These are phyloP conservation scores for Saturnia pavonia DNA, from an alignment of 2,888 invertebrate species.

Conservation along the genomic window DNA sequence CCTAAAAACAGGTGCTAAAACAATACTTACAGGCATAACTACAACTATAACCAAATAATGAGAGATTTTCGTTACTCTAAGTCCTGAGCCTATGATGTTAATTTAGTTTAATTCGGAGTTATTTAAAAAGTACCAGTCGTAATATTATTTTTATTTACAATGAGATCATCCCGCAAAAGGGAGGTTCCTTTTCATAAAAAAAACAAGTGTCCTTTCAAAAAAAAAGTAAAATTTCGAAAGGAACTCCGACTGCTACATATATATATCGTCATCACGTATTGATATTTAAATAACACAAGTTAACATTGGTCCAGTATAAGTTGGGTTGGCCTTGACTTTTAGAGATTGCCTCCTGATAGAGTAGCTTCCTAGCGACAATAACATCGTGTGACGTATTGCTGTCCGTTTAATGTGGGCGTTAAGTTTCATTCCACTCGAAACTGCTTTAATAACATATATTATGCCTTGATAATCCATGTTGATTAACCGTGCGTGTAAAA, in stretches of 20 bases:
- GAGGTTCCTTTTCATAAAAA: too few relatives aligned
- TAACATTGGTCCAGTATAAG: constrained; percentile 77
- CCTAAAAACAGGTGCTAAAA: neutral
- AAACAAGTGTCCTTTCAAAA: constrained; percentile 53
- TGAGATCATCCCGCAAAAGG: too few relatives aligned
- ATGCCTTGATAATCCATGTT: neutral
- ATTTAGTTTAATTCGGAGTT: neutral
- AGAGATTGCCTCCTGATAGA: constrained; percentile 56
- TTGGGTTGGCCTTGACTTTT: constrained; percentile 74
- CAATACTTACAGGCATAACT: neutral
- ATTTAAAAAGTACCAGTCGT: neutral
- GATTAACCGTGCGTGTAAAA: neutral
- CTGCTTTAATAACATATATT: neutral
- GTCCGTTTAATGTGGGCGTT: constrained; percentile 11
- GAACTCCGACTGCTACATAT: constrained; percentile 48
- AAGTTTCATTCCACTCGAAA: neutral
- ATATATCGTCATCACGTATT: constrained; percentile 55
- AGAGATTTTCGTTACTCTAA: neutral
- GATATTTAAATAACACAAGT: constrained; percentile 81
- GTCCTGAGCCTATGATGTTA: neutral
- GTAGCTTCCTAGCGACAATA: constrained; percentile 68
- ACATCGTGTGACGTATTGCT: constrained; percentile 18
- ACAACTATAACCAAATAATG: neutral
- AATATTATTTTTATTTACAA: neutral
- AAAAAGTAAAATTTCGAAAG: constrained; percentile 73